Evolutionary conservation across 2,888 invertebrate species (phyloP), one percentile per base, ranked within the genome.

Genomic region (Epinotia ramella): DNA sequence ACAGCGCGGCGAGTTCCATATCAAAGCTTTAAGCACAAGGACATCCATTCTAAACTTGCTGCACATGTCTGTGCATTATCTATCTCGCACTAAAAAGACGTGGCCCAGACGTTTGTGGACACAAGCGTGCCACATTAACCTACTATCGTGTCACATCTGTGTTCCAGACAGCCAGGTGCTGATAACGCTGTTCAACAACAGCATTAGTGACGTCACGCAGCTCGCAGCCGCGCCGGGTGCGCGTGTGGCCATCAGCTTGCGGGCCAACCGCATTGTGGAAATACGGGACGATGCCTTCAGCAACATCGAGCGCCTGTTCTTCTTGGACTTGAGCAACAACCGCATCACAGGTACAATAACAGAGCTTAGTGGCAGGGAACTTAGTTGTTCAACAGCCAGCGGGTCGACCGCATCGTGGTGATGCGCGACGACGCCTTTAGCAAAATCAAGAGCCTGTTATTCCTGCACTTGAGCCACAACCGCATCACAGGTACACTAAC

Each of bases 241-340:
- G 63, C 88, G 88, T 70, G 87, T 95, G 9, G 93, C 95, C n/a
- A 86, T 96, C 79, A 93, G 89, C 76, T 95, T 95, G 81, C 93
- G 94, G 78, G 89, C 92, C 56, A 96, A 96, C 83, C 85, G 88
- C 77, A 95, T 96, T 44, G 84, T 84, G 20, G 93, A 95, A 76
- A 91, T 96, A 73, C 92, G 91, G 24, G 89, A 91, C 49, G 94
- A 95, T 64, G 90, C 95, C 1, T 95, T 96, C 83, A 90, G 90
- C 70, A 92, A 94, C 77, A 86, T 95, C 46, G 87, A 91, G 69
- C 89, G 91, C 63, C 84, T 96, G 56, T 92, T 93, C 62, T 95
- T 93, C 79, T 87, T 96, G 82, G 96, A 96, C 84, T 86, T 96
- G 77, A 95, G 95, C 87, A 93, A 95, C 80, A 96, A 96, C 82